Evolutionary conservation across 2,113 vertebrate genomes (phyloP), one percentile per base, ranked within the genome.

Genomic region (Casuarius casuarius): DNA sequence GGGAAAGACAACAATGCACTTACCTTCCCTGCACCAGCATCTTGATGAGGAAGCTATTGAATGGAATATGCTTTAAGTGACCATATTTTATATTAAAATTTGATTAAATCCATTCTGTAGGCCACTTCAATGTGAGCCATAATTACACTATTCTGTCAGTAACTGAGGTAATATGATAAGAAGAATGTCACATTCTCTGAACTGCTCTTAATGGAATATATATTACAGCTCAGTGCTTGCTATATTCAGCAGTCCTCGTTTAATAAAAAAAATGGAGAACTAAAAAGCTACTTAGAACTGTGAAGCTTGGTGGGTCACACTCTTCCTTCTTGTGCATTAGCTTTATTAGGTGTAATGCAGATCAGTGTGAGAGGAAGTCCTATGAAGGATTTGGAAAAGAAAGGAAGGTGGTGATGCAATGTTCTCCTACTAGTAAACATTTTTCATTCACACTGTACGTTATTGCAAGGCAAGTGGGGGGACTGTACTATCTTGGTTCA

Each of bases 131-230:
- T 96, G 91, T 95, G 95, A 96, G 88, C 87, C 68, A 10, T 96
- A 96, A 97, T 97, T 96, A 92, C 91, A 90, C 94, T 95, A 95
- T 96, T 95, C 89, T 96, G 87, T 82, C 91, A 91, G 96, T 97
- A 90, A 95, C 96, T 76, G 96, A 96, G 91, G 87, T 95, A 96
- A 97, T 94, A 94, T 19, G 71, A 70, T 96, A 95, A 97, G 89
- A 96, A 96, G 95, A 96, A 96, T 94, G 92, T 92, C 86, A 93
- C 80, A 52, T 94, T 96, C 91, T 95, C 72, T 86, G 76, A 65
- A 33, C 91, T 84, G 56, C 65, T 90, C 92, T 91, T 90, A 95
- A 74, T 95, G 79, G 72, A 81, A 87, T 88, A 54, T 61, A 8
- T 95, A 72, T 94, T 93, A 91, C 33, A 75, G n/a, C 78, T 91